Percentiles rank a stretch among this genome's conserved stretches.
These are phyloP conservation scores for Agrochola litura DNA, from an alignment of 2,888 invertebrate genomes.

Conservation along the genomic window DNA sequence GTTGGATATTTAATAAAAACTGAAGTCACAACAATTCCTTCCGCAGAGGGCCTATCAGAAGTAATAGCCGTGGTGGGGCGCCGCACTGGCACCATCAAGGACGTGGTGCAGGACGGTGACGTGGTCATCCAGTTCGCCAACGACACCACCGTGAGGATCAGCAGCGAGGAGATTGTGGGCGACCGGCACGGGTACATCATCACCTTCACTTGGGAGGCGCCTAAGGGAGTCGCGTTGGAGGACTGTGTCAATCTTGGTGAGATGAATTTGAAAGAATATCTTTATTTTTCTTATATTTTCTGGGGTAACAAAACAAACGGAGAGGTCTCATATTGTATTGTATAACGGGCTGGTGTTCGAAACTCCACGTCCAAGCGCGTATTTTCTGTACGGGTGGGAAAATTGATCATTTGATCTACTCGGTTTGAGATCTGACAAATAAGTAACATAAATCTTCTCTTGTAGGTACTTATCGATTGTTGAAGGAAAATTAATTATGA, in stretches of 20 bases:
- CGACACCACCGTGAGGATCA: slow-evolving; percentile 80
- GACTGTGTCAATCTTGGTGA: slow-evolving; percentile 83
- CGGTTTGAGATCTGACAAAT: too few relatives aligned
- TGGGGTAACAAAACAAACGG: too few relatives aligned
- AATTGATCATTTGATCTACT: neutral
- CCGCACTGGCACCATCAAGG: slow-evolving; percentile 76
- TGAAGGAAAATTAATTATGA: neutral
- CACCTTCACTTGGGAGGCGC: slow-evolving; percentile 81
- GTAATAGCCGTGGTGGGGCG: slow-evolving; percentile 83
- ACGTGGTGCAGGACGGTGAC: slow-evolving; percentile 78
- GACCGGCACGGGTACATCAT: slow-evolving; percentile 75
- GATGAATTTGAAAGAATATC: neutral
- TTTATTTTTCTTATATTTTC: too few relatives aligned
- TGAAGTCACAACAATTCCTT: neutral
- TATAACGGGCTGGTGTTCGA: neutral
- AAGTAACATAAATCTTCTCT: too few relatives aligned
- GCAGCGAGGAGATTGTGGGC: slow-evolving; percentile 73
- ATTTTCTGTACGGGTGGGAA: neutral
- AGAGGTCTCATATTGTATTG: too few relatives aligned
- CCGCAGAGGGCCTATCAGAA: slow-evolving; percentile 75
- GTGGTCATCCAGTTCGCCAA: slow-evolving; percentile 81
- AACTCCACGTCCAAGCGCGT: neutral
- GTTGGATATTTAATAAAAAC: neutral
- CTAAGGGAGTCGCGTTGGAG: slow-evolving; percentile 75
- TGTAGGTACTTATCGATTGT: too few relatives aligned